Conservation (phyloP, 2,888 invertebrate species). For the Calameuta idolon region DNA sequence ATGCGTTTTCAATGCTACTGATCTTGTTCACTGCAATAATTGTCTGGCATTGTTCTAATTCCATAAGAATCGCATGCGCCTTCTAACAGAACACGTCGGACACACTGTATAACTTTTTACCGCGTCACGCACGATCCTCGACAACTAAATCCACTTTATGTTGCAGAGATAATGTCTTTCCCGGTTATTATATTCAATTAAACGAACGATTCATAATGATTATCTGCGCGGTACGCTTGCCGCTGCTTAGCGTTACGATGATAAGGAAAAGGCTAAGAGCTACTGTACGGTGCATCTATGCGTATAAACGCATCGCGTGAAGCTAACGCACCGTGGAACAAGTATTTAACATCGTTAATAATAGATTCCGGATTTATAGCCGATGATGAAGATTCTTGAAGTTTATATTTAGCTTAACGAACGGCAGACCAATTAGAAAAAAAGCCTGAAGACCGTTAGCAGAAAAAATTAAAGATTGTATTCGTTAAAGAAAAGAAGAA, state of each 20-base stretch:
- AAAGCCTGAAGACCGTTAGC: background rate
- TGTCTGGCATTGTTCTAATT: background rate
- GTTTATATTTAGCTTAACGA: background rate
- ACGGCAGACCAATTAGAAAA: background rate
- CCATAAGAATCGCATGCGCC: background rate
- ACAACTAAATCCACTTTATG: background rate
- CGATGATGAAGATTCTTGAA: slow-evolving; percentile 7
- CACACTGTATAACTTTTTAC: background rate
- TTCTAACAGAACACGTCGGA: background rate
- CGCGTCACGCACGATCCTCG: background rate
- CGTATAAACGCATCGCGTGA: background rate
- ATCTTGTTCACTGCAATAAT: background rate
- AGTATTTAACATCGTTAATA: background rate
- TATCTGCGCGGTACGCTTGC: background rate
- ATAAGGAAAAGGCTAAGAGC: background rate
- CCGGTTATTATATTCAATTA: slow-evolving; percentile 12
- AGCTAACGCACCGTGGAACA: background rate
- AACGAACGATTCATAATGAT: slow-evolving; percentile 1
- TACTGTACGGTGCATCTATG: background rate
- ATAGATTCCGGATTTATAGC: background rate
- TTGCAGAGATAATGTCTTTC: background rate
- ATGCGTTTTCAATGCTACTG: background rate
- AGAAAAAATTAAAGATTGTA: background rate
- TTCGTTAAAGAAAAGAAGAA: background rate
- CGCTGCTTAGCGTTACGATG: background rate